These are phyloP conservation scores for Delia radicum DNA, from an alignment of 1,140 invertebrate genomes.

Conservation along the genomic window DNA sequence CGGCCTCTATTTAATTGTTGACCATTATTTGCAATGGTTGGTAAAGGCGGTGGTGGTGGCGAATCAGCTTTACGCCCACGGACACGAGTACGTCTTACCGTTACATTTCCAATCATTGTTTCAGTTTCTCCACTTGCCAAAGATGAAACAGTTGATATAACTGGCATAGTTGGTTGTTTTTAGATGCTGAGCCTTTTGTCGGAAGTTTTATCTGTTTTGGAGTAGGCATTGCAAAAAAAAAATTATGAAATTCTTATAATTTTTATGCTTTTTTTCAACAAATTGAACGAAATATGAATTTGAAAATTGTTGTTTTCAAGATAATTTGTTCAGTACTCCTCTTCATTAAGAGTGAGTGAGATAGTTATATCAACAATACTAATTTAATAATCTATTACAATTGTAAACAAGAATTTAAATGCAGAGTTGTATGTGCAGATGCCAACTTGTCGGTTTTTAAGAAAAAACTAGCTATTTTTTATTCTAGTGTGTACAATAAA, in stretches of 20 bases:
- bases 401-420: too few species aligned
- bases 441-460: too few species aligned
- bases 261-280: background rate
- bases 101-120: conserved; percentile 42
- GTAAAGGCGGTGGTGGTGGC: conserved; percentile 36
- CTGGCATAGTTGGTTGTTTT: conserved; percentile 54
- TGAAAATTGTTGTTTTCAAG: too few species aligned
- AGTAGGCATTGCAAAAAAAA: background rate
- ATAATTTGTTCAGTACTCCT: too few species aligned
- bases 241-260: background rate
- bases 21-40: conserved; percentile 9
- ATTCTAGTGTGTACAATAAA: too few species aligned
- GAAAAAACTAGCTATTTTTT: too few species aligned
- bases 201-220: conserved; percentile 23
- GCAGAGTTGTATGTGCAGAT: too few species aligned
- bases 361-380: background rate
- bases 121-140: conserved; percentile 59
- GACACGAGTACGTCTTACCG: conserved; percentile 36
- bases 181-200: background rate
- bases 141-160: conserved; percentile 77
- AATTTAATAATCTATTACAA: conserved; percentile 10
- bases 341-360: background rate
- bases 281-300: too few species aligned
- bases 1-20: conserved; percentile 30
- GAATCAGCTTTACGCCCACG: conserved; percentile 47